Percentiles rank a stretch among this genome's conserved stretches.
Evolutionary conservation across 2,113 vertebrate species (phyloP).

Genomic region (Taxidea taxus): DNA sequence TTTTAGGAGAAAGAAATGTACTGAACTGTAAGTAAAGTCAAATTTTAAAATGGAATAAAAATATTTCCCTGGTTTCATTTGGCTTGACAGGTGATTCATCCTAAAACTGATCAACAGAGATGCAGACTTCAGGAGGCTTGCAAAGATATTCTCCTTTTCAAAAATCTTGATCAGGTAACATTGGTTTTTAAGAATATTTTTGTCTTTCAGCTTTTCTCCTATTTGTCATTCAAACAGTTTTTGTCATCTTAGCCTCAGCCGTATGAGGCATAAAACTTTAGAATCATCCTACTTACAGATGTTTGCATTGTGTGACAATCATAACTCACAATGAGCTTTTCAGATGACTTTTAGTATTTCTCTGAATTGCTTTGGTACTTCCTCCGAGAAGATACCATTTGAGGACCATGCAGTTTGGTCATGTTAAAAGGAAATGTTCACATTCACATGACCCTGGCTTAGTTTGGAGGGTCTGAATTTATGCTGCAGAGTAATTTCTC

Average conservation of each 20-base stretch:
- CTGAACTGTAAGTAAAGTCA: background rate
- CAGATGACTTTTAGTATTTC: background rate
- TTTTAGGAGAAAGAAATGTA: constrained; percentile 25
- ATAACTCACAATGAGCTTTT: background rate
- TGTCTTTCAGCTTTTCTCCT: constrained; percentile 34
- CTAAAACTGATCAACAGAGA: constrained; percentile 98
- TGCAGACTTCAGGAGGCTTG: constrained; percentile 97
- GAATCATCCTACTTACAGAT: background rate
- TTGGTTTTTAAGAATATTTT: background rate
- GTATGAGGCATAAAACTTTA: background rate
- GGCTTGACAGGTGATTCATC: constrained; percentile 89
- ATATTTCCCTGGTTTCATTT: constrained; percentile 60
- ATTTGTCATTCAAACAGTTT: constrained; percentile 13
- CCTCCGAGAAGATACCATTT: background rate
- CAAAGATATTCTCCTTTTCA: constrained; percentile 97
- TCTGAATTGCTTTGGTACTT: background rate
- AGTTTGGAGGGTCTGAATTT: background rate
- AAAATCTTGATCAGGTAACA: constrained; percentile 96
- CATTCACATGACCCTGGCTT: background rate
- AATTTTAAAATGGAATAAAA: constrained; percentile 21
- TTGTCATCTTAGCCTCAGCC: background rate
- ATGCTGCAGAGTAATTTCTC: background rate
- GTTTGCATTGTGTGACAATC: background rate
- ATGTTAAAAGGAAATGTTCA: background rate
- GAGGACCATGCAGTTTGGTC: background rate